Conservation (phyloP, 2,888 invertebrate species). For the Merodon equestris region DNA sequence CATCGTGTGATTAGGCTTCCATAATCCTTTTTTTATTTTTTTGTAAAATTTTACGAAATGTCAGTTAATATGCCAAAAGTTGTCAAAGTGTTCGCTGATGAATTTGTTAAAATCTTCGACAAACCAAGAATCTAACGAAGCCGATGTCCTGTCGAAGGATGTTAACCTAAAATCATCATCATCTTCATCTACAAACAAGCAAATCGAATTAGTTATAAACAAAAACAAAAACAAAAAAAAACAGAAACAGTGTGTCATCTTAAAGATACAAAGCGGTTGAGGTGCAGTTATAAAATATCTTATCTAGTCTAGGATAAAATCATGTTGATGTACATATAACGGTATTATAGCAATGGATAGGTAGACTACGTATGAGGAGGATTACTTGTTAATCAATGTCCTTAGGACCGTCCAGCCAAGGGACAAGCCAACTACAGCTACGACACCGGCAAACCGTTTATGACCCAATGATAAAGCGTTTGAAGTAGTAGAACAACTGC, state of each 20-base stretch:
- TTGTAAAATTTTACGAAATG: background rate
- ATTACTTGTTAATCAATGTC: conserved; percentile 70
- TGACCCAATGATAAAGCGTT: conserved; percentile 75
- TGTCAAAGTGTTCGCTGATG: conserved; percentile 47
- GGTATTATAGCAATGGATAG: too few relatives aligned
- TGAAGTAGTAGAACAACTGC: conserved; percentile 20
- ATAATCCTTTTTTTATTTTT: background rate
- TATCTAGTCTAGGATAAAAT: too few relatives aligned
- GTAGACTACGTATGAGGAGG: conserved; percentile 28
- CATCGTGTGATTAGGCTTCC: background rate
- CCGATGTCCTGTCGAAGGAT: conserved; percentile 49
- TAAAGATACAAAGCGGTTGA: too few relatives aligned
- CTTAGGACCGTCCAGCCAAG: conserved; percentile 74
- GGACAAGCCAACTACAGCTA: conserved; percentile 76
- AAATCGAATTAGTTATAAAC: conserved; percentile 33
- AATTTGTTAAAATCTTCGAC: conserved; percentile 58
- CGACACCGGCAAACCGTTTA: conserved; percentile 77
- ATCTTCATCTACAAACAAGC: conserved; percentile 59
- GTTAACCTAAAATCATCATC: conserved; percentile 55
- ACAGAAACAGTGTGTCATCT: too few relatives aligned
- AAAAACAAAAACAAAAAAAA: conserved; percentile 25
- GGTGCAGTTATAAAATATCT: too few relatives aligned
- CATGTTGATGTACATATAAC: too few relatives aligned
- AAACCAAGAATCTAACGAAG: conserved; percentile 44
- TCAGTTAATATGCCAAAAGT: conserved; percentile 43